Percentiles rank a stretch among this genome's conserved stretches.
phyloP scores from a whole-genome alignment of 2,888 invertebrate species.

The Melipona beecheii region DNA sequence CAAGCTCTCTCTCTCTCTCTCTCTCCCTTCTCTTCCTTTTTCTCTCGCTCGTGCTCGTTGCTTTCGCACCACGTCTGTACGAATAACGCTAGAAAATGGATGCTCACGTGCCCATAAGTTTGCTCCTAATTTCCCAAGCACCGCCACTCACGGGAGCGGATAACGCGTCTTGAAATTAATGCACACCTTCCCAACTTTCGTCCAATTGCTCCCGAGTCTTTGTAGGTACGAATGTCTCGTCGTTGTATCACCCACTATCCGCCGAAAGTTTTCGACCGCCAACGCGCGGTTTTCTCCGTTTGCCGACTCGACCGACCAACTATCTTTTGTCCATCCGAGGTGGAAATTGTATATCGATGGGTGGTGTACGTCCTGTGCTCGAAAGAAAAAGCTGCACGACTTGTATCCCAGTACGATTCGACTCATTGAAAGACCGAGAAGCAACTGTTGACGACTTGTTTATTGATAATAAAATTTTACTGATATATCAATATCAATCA shows the following conservation, averaged over 20 bases:
- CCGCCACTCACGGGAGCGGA: constrained; percentile 19
- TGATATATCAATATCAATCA: too few relatives aligned
- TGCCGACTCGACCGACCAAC: background rate
- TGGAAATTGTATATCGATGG: background rate
- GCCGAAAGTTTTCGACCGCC: background rate
- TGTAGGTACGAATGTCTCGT: background rate
- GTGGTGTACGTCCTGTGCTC: background rate
- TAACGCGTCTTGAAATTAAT: constrained; percentile 37
- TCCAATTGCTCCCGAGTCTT: constrained; percentile 17
- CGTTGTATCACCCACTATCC: background rate
- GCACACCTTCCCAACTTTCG: constrained; percentile 41
- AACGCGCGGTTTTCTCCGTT: background rate
- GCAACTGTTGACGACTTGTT: too few relatives aligned
- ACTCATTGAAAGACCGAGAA: too few relatives aligned
- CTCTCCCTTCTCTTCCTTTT: background rate
- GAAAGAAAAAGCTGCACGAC: background rate
- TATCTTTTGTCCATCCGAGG: background rate
- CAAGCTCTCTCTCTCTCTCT: constrained; percentile 28
- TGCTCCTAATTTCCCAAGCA: constrained; percentile 67
- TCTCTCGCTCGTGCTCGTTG: background rate
- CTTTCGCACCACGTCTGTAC: background rate
- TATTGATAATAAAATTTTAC: too few relatives aligned
- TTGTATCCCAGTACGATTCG: too few relatives aligned
- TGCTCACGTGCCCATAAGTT: constrained; percentile 60
- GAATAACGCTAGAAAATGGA: constrained; percentile 55